phyloP scores from a whole-genome alignment of 1,140 invertebrate species.

The Neodiprion virginianus region DNA sequence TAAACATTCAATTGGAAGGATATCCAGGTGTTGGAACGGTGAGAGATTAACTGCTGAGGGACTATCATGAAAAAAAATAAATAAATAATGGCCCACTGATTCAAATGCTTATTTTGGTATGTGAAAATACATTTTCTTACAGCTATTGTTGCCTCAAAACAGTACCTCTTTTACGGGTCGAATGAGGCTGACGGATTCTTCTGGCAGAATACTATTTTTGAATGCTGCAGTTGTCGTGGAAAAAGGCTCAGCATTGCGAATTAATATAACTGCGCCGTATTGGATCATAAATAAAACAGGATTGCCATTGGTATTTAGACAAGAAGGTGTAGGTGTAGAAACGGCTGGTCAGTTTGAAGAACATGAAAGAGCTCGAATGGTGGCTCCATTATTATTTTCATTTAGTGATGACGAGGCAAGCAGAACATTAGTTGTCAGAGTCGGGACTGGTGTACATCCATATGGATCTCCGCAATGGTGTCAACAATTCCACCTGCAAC shows the following conservation, averaged over 20 bases:
- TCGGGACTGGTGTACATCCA: slow-evolving; percentile 74
- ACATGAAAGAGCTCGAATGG: slow-evolving; percentile 91
- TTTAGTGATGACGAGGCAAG: slow-evolving; percentile 88
- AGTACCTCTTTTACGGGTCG: slow-evolving; percentile 59
- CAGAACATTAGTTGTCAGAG: slow-evolving; percentile 65
- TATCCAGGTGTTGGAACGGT: slow-evolving; percentile 76
- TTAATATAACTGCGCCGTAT: slow-evolving; percentile 84
- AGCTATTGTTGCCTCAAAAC: slow-evolving; percentile 56
- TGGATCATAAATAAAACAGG: slow-evolving; percentile 98
- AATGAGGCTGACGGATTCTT: slow-evolving; percentile 74
- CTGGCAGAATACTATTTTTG: slow-evolving; percentile 77
- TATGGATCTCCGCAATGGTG: slow-evolving; percentile 79
- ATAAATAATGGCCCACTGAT: slow-evolving; percentile 59
- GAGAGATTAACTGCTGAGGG: background rate
- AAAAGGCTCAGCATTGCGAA: slow-evolving; percentile 64
- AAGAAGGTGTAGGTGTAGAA: slow-evolving; percentile 81
- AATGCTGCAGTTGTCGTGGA: slow-evolving; percentile 68
- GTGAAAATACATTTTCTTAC: slow-evolving; percentile 17
- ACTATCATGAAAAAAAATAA: background rate
- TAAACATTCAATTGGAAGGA: slow-evolving; percentile 82
- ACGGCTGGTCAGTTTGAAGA: slow-evolving; percentile 94
- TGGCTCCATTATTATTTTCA: slow-evolving; percentile 92
- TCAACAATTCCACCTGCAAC: slow-evolving; percentile 80
- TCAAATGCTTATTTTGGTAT: slow-evolving; percentile 30
- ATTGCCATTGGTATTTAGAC: slow-evolving; percentile 91